Evolutionary conservation across 2,797 vertebrate genomes (phyloP).

Genomic region (Onychomys torridus): DNA sequence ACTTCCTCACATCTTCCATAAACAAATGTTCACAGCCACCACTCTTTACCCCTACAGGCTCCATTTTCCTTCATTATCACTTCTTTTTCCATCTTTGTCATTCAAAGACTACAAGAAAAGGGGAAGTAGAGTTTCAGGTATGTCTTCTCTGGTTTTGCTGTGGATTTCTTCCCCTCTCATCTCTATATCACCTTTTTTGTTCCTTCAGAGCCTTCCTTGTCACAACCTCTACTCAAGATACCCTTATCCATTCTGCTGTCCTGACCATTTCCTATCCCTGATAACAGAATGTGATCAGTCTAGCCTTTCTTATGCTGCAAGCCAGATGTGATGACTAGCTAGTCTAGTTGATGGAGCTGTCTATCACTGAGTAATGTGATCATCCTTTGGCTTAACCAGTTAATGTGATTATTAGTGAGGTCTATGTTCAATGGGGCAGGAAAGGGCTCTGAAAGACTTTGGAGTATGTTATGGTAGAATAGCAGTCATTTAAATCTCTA

Average conservation of each 20-base stretch:
- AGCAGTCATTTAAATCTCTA: background rate
- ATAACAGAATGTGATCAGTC: background rate
- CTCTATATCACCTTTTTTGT: background rate
- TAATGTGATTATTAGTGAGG: constrained; percentile 16
- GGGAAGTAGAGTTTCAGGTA: background rate
- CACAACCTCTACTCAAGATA: background rate
- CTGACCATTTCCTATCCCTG: background rate
- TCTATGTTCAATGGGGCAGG: background rate
- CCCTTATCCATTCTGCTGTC: background rate
- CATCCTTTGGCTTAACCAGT: background rate
- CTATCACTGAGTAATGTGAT: background rate
- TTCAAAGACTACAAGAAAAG: background rate
- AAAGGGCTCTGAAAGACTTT: background rate
- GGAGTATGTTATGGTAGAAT: background rate
- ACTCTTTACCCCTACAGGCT: constrained; percentile 14
- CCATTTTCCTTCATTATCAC: constrained; percentile 3
- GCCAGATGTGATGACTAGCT: background rate
- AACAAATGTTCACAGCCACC: background rate
- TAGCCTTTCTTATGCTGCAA: background rate
- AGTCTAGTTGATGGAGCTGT: background rate
- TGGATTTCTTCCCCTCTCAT: background rate
- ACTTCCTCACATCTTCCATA: background rate
- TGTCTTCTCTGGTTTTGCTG: background rate
- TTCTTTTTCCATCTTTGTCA: constrained; percentile 4
- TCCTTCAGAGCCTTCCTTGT: constrained; percentile 1